These are phyloP conservation scores for Drosophila triauraria DNA, from an alignment of 1,140 invertebrate species.

Conservation along the genomic window DNA sequence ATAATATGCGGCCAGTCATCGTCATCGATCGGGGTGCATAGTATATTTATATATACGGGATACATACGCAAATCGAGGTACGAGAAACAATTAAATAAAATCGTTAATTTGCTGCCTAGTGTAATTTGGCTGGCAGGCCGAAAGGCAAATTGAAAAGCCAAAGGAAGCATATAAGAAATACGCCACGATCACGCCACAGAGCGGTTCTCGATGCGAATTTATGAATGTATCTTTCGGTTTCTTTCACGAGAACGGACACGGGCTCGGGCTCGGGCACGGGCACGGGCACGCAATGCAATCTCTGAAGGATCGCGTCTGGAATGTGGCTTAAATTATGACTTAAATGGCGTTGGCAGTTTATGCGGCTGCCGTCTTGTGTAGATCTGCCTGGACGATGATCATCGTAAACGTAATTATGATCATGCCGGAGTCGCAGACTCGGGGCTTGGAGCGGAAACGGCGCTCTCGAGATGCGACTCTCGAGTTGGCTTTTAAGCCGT, in stretches of 20 bases:
- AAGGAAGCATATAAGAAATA: slow-evolving; percentile 43
- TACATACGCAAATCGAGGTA: background rate
- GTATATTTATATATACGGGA: slow-evolving; percentile 1
- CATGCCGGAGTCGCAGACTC: slow-evolving; percentile 6
- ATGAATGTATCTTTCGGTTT: slow-evolving; percentile 72
- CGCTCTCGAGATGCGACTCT: slow-evolving; percentile 61
- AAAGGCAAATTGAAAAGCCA: slow-evolving; percentile 62
- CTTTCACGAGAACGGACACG: slow-evolving; percentile 50
- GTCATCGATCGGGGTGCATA: slow-evolving; percentile 7
- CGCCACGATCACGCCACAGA: slow-evolving; percentile 43
- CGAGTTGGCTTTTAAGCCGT: slow-evolving; percentile 69
- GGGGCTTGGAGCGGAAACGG: slow-evolving; percentile 67
- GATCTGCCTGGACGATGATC: slow-evolving; percentile 31
- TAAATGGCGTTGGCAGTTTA: slow-evolving; percentile 83
- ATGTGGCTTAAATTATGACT: slow-evolving; percentile 84
- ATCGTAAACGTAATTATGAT: slow-evolving; percentile 19
- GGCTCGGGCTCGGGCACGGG: slow-evolving; percentile 48
- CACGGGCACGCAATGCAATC: slow-evolving; percentile 69
- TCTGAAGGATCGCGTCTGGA: slow-evolving; percentile 81
- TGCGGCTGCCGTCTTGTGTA: slow-evolving; percentile 71
- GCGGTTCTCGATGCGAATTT: slow-evolving; percentile 62
- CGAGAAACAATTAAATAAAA: slow-evolving; percentile 29
- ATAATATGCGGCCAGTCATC: slow-evolving; percentile 60
- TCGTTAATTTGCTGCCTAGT: slow-evolving; percentile 41
- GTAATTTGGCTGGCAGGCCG: slow-evolving; percentile 15